Conservation (phyloP, 2,113 vertebrate genomes). For the Balaenoptera acutorostrata region DNA sequence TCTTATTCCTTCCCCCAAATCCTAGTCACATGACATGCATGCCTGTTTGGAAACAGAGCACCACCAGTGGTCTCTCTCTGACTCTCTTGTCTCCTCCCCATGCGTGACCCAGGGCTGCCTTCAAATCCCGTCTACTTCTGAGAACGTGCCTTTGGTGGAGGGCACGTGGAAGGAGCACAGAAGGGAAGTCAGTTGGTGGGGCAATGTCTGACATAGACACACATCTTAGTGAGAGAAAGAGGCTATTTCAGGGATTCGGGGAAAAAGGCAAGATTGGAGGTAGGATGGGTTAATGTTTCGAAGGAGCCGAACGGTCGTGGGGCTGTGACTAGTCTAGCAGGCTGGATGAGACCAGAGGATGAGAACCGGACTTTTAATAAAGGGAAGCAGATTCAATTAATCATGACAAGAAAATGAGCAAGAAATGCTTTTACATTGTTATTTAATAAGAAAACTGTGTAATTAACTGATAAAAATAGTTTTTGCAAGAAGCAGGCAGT, state of each 20-base stretch:
- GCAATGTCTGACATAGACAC: neutral
- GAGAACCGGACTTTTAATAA: constrained; percentile 78
- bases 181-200: neutral
- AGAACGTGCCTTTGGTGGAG: neutral
- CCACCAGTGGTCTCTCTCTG: neutral
- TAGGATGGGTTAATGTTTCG: constrained; percentile 70
- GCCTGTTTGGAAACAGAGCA: neutral
- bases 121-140: neutral
- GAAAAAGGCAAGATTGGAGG: neutral
- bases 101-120: neutral
- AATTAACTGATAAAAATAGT: constrained; percentile 79
- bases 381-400: constrained; percentile 80
- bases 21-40: neutral
- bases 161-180: neutral
- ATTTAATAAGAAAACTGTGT: constrained; percentile 73
- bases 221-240: neutral
- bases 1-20: neutral
- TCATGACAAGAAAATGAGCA: constrained; percentile 80
- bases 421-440: constrained; percentile 73
- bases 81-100: neutral
- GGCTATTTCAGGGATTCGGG: neutral
- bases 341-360: constrained; percentile 70
- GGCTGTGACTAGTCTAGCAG: constrained; percentile 58
- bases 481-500: constrained; percentile 74
- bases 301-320: constrained; percentile 45